Base-by-base conservation (phyloP, 2,113 vertebrate species). In the Sinocyclocheilus anshuiensis region DNA sequence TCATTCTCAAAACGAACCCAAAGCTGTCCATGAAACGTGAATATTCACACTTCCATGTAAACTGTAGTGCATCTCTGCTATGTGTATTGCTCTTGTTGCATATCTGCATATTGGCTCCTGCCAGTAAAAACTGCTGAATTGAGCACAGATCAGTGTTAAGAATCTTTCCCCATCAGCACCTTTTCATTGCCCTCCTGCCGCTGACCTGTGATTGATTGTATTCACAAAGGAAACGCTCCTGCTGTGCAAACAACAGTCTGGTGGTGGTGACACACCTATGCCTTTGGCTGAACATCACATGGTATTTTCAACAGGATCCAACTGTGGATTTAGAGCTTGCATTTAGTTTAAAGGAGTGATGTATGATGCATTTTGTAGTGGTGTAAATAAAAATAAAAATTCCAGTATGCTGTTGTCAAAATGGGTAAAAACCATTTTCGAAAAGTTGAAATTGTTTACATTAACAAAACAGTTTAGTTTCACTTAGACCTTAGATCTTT, bases 141-240 rank as follows among this genome's bases (percentile, higher is more conserved):
- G 84, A 29, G 20, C 55, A 57, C 24, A 72, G 50, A 53, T 22
- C 29, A 29, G 13, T 22, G 15, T 22, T 67, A 3, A 74, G 82
- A 59, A 42, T 42, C 13, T 45, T 63, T 81, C 7, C 16, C 36
- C 13, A 45, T 81, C 59, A 82, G 29, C 65, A 53, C 84, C 45
- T 39, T 50, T 77, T 22, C 81, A 63, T n/a, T 48, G 63, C 39
- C 36, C 63, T 77, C 29, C 77, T 71, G 24, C 71, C 48, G 77
- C 57, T 82, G 83, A 59, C n/a, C 63, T 53, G 13, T 78, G 57
- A 84, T 85, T 85, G 59, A 83, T 20, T 48, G 82, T 24, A 57
- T 86, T 76, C 81, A 76, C 67, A 84, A 59, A 87, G 88, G 85
- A 87, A 87, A 79, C 29, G 50, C 29, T 80, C 24, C 50, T 85